Conservation (phyloP, 2,888 invertebrate species). For the Machimus atricapillus region DNA sequence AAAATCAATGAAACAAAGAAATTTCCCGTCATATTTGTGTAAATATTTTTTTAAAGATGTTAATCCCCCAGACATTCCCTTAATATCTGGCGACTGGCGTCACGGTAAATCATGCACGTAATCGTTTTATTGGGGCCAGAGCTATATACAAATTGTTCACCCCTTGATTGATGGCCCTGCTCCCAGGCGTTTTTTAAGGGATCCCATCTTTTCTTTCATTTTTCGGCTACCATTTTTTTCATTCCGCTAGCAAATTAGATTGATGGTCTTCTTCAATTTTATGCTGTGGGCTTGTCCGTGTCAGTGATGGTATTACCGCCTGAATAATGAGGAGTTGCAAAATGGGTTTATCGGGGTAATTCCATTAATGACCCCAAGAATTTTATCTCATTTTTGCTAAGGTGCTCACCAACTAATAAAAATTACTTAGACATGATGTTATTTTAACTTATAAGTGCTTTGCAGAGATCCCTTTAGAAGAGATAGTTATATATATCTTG, state of each 20-base stretch:
- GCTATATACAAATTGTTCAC: constrained; percentile 40
- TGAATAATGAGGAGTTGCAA: constrained; percentile 37
- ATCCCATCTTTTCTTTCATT: constrained; percentile 27
- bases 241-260: constrained; percentile 38
- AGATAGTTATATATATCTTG: no score
- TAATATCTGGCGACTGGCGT: constrained; percentile 36
- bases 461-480: no score
- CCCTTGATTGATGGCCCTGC: constrained; percentile 37
- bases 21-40: constrained; percentile 37
- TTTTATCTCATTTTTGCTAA: background rate
- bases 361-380: constrained; percentile 23
- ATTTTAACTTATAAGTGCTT: background rate
- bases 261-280: constrained; percentile 40
- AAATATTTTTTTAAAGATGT: constrained; percentile 38
- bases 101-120: constrained; percentile 40
- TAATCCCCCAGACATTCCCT: constrained; percentile 37
- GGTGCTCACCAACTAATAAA: background rate
- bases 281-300: constrained; percentile 37
- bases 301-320: constrained; percentile 37
- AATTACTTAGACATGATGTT: background rate
- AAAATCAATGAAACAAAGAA: constrained; percentile 38
- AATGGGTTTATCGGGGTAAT: constrained; percentile 36
- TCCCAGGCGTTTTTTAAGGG: constrained; percentile 31
- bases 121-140: constrained; percentile 38
- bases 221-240: constrained; percentile 24